Base-by-base conservation (phyloP, 53 echinoderm and acorn worm genomes). In the Echinarachnius parma region DNA sequence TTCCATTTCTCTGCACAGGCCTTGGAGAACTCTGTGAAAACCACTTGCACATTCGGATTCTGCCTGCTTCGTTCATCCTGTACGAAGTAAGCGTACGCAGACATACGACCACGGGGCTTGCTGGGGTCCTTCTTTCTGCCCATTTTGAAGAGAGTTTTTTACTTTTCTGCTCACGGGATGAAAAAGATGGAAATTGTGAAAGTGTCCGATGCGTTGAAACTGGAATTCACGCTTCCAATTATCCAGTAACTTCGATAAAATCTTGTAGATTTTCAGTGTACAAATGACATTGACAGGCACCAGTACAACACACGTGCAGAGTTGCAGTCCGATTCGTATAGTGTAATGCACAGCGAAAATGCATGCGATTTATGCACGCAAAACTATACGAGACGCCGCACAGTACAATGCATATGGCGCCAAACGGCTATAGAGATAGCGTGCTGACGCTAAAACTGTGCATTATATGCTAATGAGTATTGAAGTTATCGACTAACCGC, bases 61-160 rank as follows among this genome's bases (percentile, higher is more conserved):
- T 62, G 71, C 26, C 81, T 75, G 22, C 82, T 83, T 4, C 96
- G 64, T 50, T 82, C 79, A 18, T 59, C 62, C 66, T 91, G 84
- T 4, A 91, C 90, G 56, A 91, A 95, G 82, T 84, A 95, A n/a
- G 96, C 96, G 53, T 95, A 95, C 31, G 87, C 84, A 16, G 90
- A 91, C 96, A 91, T 91, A 16, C 90, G 87, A 8, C 96, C 96
- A 81, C 91, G 91, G 11, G 96, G 90, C 66, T 85, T 87, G 28
- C 82, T 91, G 27, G 84, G 64, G 52, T 95, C 90, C 66, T 86
- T 89, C 21, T 62, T 82, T 21, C 56, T 69, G 4, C 53, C 70
- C 70, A 69, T 69, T 30, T 20, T 66, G 66, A 66, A 21, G n/a
- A 20, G n/a, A n/a, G n/a, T n/a, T n/a, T n/a, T n/a, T n/a, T n/a